Conservation (phyloP, 1,140 invertebrate genomes). For the Drosophila grimshawi region DNA sequence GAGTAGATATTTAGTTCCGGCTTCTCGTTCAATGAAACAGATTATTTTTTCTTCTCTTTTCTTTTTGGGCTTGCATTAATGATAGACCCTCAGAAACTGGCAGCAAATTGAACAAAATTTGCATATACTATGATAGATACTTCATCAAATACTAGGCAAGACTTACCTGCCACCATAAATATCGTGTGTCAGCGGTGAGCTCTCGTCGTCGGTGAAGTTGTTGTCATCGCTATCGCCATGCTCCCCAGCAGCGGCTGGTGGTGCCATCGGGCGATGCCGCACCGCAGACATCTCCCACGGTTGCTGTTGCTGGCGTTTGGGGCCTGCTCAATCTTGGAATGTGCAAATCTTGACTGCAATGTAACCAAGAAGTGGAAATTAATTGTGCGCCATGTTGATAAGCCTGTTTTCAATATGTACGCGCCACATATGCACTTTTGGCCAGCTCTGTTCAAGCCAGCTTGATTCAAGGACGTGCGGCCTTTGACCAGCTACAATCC, state of each 20-base stretch:
- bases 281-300: constrained; percentile 84
- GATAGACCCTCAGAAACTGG: constrained; percentile 23
- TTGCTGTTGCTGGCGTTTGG: constrained; percentile 39
- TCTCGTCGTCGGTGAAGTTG: constrained; percentile 93
- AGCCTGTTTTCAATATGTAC: constrained; percentile 55
- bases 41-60: constrained; percentile 3
- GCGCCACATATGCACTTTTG: constrained; percentile 43
- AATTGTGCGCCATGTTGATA: constrained; percentile 53
- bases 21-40: constrained; percentile 14
- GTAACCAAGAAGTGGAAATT: constrained; percentile 45
- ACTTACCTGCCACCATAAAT: constrained; percentile 94
- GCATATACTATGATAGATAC: constrained; percentile 37
- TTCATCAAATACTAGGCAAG: constrained; percentile 10
- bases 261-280: constrained; percentile 86
- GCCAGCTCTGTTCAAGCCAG: constrained; percentile 1
- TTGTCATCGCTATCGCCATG: constrained; percentile 89
- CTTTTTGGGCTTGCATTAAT: not conserved
- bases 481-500: constrained; percentile 53
- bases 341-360: constrained; percentile 56
- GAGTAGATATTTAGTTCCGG: constrained; percentile 56
- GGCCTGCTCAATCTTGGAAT: constrained; percentile 36
- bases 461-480: constrained; percentile 64
- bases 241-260: constrained; percentile 85
- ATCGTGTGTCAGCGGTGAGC: constrained; percentile 91
- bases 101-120: constrained; percentile 40